phyloP scores from a whole-genome alignment of 2,797 vertebrate genomes.

The Brachyrhaphis roseni region DNA sequence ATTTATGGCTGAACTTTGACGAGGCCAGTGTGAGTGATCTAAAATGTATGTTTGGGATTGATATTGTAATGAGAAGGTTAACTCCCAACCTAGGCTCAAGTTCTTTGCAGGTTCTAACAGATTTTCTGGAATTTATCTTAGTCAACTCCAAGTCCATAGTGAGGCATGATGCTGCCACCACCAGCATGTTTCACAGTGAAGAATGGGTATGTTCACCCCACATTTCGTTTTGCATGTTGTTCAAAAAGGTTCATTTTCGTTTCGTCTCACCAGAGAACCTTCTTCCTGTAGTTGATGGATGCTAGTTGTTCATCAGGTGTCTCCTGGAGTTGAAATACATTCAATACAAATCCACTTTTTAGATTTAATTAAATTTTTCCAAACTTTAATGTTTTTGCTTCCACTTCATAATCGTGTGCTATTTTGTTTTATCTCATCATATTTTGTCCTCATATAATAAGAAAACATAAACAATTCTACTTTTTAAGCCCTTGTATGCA shows the following conservation, averaged over 20 bases:
- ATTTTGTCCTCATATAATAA: not conserved
- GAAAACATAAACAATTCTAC: not conserved
- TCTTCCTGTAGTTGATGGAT: not conserved
- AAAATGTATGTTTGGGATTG: not conserved
- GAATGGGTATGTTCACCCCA: not conserved
- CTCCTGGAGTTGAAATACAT: not conserved
- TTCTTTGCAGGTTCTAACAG: not conserved
- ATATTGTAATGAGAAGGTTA: not conserved
- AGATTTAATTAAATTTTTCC: not conserved
- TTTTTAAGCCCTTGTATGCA: too few species aligned
- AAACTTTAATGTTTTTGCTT: not conserved
- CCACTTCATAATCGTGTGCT: not conserved
- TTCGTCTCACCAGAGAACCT: not conserved
- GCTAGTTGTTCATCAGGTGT: not conserved
- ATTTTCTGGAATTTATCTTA: not conserved
- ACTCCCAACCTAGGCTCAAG: not conserved
- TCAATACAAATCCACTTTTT: not conserved
- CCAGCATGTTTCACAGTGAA: not conserved
- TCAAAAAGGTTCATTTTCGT: not conserved
- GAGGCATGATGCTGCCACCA: not conserved
- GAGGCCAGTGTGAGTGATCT: not conserved
- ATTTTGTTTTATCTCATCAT: not conserved
- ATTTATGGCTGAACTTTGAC: not conserved
- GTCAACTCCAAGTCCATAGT: not conserved
- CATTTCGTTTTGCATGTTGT: not conserved